Evolutionary conservation across 2,888 invertebrate genomes (phyloP).

Genomic region (Watsonalla cultraria): DNA sequence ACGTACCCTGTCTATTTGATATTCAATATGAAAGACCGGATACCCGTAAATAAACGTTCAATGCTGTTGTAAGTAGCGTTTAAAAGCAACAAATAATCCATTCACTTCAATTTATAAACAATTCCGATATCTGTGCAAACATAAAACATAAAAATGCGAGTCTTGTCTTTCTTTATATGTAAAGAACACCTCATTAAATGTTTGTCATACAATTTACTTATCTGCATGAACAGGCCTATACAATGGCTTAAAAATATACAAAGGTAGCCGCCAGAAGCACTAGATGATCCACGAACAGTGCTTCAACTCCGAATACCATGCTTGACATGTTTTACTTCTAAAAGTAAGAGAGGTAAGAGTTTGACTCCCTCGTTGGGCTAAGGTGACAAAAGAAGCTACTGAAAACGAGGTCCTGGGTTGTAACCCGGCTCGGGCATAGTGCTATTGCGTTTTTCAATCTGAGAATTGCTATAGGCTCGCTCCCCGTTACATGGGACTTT

Average conservation of each 20-base stretch:
- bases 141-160: slow-evolving; percentile 26
- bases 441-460: no score
- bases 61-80: slow-evolving; percentile 35
- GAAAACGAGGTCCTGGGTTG: no score
- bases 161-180: slow-evolving; percentile 46
- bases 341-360: no score
- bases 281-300: slow-evolving; percentile 12
- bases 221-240: slow-evolving; percentile 40
- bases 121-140: slow-evolving; percentile 40
- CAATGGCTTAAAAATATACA: slow-evolving; percentile 57
- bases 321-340: slow-evolving; percentile 4
- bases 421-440: no score
- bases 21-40: slow-evolving; percentile 51
- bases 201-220: slow-evolving; percentile 52
- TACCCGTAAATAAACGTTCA: slow-evolving; percentile 39
- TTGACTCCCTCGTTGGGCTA: no score
- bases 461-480: no score
- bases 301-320: slow-evolving; percentile 10
- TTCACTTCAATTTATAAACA: slow-evolving; percentile 53
- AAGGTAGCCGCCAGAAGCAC: slow-evolving; percentile 40
- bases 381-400: no score
- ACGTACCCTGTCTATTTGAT: slow-evolving; percentile 35
- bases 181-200: slow-evolving; percentile 59
- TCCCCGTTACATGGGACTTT: no score
- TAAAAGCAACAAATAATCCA: slow-evolving; percentile 52